A percentile compares a stretch with the other conserved stretches of the same genome.
These are phyloP conservation scores for Hydrozoanthus gracilis DNA, from an alignment of 92 coral and sea anemone species.

Conservation along the genomic window DNA sequence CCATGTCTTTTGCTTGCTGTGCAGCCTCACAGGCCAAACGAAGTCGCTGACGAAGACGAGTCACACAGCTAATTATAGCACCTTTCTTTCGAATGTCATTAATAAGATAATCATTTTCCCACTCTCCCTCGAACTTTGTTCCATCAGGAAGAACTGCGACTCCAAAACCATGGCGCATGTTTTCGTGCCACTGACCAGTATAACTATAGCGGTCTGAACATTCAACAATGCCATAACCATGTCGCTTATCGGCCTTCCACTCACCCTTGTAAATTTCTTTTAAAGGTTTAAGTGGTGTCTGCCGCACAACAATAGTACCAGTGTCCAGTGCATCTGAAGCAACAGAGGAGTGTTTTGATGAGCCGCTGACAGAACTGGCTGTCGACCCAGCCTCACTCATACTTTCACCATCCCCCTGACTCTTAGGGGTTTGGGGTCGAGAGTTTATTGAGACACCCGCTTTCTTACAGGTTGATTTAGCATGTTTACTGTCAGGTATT, in stretches of 20 bases:
- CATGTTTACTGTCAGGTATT: constrained; percentile 52
- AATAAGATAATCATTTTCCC: constrained; percentile 71
- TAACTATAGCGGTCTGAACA: constrained; percentile 76
- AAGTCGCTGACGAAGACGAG: constrained; percentile 81
- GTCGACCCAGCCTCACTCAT: constrained; percentile 69
- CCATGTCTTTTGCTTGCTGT: constrained; percentile 77
- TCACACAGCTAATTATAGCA: constrained; percentile 77
- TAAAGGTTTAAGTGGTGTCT: constrained; percentile 57
- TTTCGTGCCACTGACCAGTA: constrained; percentile 85
- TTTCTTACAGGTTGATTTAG: constrained; percentile 42
- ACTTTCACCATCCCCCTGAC: constrained; percentile 55
- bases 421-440: constrained; percentile 60
- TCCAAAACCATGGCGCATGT: constrained; percentile 89
- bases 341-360: constrained; percentile 65
- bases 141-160: constrained; percentile 74
- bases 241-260: constrained; percentile 89
- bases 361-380: constrained; percentile 73
- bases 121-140: constrained; percentile 85
- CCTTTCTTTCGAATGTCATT: constrained; percentile 77
- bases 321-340: constrained; percentile 26
- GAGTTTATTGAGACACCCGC: constrained; percentile 34
- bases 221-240: constrained; percentile 84
- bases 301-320: constrained; percentile 4
- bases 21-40: constrained; percentile 87
- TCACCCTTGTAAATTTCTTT: constrained; percentile 84